These are phyloP conservation scores for Erpobdella octoculata DNA, from an alignment of 2,888 invertebrate genomes.

Conservation along the genomic window DNA sequence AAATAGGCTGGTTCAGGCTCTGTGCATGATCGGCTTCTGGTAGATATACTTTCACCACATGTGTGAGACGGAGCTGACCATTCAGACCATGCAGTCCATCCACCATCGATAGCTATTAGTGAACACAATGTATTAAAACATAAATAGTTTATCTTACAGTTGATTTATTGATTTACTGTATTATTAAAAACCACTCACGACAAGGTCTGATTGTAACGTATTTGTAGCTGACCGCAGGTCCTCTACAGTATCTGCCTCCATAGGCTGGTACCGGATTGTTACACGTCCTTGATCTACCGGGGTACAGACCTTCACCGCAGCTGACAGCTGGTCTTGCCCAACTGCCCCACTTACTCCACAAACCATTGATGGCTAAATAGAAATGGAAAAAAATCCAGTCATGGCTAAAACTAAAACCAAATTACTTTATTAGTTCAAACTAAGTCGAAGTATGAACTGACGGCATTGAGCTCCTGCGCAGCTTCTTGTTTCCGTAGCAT, in stretches of 20 bases:
- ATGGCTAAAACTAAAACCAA: neutral
- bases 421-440: neutral
- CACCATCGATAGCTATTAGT: slow-evolving; percentile 31
- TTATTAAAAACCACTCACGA: slow-evolving; percentile 5
- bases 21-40: slow-evolving; percentile 30
- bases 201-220: slow-evolving; percentile 25
- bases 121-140: too few species aligned
- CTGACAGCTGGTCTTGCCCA: slow-evolving; percentile 30
- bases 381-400: neutral
- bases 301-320: slow-evolving; percentile 28
- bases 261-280: slow-evolving; percentile 35
- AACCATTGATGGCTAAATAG: slow-evolving; percentile 32
- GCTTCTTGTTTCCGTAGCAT: slow-evolving; percentile 12
- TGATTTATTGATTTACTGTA: neutral
- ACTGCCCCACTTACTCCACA: slow-evolving; percentile 31
- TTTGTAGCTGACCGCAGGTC: slow-evolving; percentile 10
- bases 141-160: too few species aligned
- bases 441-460: neutral
- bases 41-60: slow-evolving; percentile 26
- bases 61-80: slow-evolving; percentile 31
- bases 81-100: slow-evolving; percentile 30
- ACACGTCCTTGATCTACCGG: slow-evolving; percentile 31
- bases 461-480: slow-evolving; percentile 22
- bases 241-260: slow-evolving; percentile 9
- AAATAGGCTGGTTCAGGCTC: slow-evolving; percentile 28